A percentile compares a stretch with the other conserved stretches of the same genome.
Evolutionary conservation across 2,113 vertebrate genomes (phyloP).

Genomic region (Psophia crepitans): DNA sequence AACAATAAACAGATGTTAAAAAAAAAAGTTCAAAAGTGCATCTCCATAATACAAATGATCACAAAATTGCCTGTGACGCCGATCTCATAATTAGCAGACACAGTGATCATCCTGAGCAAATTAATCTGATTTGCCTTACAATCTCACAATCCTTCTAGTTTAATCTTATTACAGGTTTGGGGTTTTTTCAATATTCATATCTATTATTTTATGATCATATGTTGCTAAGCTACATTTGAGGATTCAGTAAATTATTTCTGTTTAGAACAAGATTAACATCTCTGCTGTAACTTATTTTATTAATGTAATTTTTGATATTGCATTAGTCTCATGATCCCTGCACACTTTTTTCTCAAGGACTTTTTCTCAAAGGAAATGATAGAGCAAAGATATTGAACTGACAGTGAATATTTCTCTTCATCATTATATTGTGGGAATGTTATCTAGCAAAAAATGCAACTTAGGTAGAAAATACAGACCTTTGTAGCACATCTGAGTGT

Average conservation of each 20-base stretch:
- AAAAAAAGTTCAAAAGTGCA: background rate
- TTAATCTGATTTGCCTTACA: background rate
- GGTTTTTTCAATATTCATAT: background rate
- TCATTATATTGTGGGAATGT: background rate
- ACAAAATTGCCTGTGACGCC: background rate
- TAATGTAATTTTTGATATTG: background rate
- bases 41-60: background rate
- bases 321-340: background rate
- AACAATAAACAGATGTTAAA: background rate
- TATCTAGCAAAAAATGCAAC: background rate
- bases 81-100: background rate
- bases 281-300: background rate
- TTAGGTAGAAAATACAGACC: background rate
- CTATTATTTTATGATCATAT: background rate
- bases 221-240: background rate
- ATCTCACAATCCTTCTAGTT: background rate
- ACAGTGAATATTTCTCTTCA: background rate
- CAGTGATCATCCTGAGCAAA: background rate
- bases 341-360: background rate
- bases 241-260: background rate
- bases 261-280: background rate
- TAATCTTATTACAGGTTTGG: background rate
- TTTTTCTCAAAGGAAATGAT: background rate
- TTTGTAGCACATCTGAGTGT: background rate
- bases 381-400: background rate